A percentile compares a stretch with the other conserved stretches of the same genome.
phyloP scores from a whole-genome alignment of 2,888 invertebrate species.

The Cephus nigrinus region DNA sequence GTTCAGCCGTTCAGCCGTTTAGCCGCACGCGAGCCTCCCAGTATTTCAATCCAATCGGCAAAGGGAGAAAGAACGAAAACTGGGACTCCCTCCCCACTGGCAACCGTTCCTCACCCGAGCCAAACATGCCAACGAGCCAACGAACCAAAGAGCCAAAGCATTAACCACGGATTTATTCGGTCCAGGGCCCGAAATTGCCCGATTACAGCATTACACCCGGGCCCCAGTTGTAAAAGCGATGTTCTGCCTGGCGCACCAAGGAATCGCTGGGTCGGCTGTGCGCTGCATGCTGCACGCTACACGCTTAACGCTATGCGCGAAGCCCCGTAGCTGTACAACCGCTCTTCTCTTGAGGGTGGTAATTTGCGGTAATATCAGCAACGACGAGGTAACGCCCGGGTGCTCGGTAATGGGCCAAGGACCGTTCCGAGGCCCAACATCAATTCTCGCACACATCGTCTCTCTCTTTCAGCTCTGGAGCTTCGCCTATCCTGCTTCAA shows the following conservation, averaged over 20 bases:
- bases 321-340: slow-evolving; percentile 22
- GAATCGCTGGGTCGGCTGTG: slow-evolving; percentile 38
- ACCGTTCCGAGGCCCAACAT: slow-evolving; percentile 35
- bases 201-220: slow-evolving; percentile 61
- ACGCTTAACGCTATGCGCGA: no score
- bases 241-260: slow-evolving; percentile 50
- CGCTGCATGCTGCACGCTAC: no score
- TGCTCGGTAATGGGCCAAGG: slow-evolving; percentile 7
- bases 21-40: slow-evolving; percentile 63
- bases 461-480: slow-evolving; percentile 28
- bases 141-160: slow-evolving; percentile 29
- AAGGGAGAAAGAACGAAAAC: slow-evolving; percentile 21
- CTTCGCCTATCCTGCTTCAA: no score
- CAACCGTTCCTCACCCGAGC: slow-evolving; percentile 21
- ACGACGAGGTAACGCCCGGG: slow-evolving; percentile 59
- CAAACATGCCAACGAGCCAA: no score
- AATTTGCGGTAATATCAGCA: slow-evolving; percentile 66
- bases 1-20: slow-evolving; percentile 52
- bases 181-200: slow-evolving; percentile 59
- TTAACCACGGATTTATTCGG: slow-evolving; percentile 64
- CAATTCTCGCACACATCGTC: slow-evolving; percentile 47
- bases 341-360: slow-evolving; percentile 62
- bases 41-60: slow-evolving; percentile 21
- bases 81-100: slow-evolving; percentile 29
- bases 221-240: slow-evolving; percentile 42